Conservation (phyloP, 2,797 vertebrate genomes). For the Hypotaenidia philippensis region DNA sequence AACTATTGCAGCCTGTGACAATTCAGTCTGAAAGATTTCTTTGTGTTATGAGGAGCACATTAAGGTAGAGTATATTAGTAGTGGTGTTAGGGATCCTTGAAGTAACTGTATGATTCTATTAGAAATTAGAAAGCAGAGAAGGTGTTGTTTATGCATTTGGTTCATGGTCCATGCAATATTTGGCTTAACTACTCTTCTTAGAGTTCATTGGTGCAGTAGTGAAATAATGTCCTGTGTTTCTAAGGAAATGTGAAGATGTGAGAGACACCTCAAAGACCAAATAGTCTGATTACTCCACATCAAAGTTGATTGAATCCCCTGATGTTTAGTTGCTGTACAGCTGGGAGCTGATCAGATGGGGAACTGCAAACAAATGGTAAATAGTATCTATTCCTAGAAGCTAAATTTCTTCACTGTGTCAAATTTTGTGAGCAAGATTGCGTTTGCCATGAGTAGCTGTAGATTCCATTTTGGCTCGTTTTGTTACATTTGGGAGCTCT, state of each 20-base stretch:
- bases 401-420: neutral
- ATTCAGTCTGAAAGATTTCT: neutral
- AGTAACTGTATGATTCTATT: neutral
- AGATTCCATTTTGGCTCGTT: neutral
- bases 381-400: neutral
- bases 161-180: neutral
- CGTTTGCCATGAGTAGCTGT: neutral
- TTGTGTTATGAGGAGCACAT: neutral
- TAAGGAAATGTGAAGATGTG: neutral
- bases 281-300: neutral
- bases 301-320: conserved; percentile 10
- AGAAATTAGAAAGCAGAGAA: neutral
- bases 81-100: neutral
- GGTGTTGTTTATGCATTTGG: neutral
- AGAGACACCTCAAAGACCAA: neutral
- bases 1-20: neutral
- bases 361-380: neutral
- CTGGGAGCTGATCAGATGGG: neutral
- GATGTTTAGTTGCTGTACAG: neutral
- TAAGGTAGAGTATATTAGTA: neutral
- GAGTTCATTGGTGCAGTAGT: neutral
- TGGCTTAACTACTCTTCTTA: neutral
- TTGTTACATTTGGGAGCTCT: conserved; percentile 7
- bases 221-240: neutral
- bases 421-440: neutral